phyloP scores from a whole-genome alignment of 2,113 vertebrate species.

The Verasper variegatus region DNA sequence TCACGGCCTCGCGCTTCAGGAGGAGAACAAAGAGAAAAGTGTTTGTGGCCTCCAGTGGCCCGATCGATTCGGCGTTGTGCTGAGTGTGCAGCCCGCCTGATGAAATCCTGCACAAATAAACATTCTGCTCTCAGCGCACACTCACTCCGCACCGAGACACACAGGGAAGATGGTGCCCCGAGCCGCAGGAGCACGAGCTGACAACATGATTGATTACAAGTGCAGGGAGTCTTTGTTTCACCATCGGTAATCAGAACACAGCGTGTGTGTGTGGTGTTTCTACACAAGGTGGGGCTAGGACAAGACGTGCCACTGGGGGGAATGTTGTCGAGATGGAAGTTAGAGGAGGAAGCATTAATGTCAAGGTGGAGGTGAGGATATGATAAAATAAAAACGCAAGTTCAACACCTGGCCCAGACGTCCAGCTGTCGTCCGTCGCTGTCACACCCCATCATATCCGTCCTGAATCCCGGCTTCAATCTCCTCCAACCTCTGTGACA shows the following conservation, averaged over 20 bases:
- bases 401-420: slow-evolving; percentile 4
- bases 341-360: neutral
- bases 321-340: slow-evolving; percentile 25
- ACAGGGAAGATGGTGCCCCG: slow-evolving; percentile 28
- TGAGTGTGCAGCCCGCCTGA: slow-evolving; percentile 69
- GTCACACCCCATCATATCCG: slow-evolving; percentile 17
- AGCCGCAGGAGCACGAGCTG: slow-evolving; percentile 44
- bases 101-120: slow-evolving; percentile 71
- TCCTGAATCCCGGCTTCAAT: slow-evolving; percentile 67
- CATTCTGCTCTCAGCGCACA: slow-evolving; percentile 44
- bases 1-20: neutral
- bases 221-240: slow-evolving; percentile 67
- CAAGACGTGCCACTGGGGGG: slow-evolving; percentile 11
- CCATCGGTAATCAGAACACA: slow-evolving; percentile 57
- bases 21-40: slow-evolving; percentile 57
- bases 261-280: slow-evolving; percentile 8
- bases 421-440: slow-evolving; percentile 4
- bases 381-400: neutral
- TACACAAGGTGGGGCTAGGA: slow-evolving; percentile 46
- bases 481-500: slow-evolving; percentile 76
- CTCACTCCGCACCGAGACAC: slow-evolving; percentile 30
- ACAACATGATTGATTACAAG: slow-evolving; percentile 77
- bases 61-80: slow-evolving; percentile 73
- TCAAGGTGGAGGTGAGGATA: neutral
- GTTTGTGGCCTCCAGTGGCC: slow-evolving; percentile 44